phyloP scores from a whole-genome alignment of 2,113 vertebrate genomes.

The Colistium nudipinnis region DNA sequence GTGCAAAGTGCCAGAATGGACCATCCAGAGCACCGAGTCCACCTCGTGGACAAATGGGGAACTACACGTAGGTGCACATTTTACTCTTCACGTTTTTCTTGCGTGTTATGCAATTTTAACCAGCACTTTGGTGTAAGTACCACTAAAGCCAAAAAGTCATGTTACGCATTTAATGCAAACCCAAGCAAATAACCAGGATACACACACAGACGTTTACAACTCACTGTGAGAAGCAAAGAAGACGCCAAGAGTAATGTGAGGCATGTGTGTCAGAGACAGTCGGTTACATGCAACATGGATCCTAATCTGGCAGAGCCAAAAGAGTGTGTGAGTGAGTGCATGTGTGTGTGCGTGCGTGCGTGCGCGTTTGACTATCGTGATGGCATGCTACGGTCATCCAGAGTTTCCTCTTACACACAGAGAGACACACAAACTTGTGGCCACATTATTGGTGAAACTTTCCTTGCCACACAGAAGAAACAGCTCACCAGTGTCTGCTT shows the following conservation, averaged over 20 bases:
- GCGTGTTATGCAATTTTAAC: constrained; percentile 7
- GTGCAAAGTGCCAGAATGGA: constrained; percentile 9
- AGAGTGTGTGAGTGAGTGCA: constrained; percentile 21
- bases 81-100: neutral
- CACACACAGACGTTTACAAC: constrained; percentile 2
- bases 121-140: constrained; percentile 7
- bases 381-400: constrained; percentile 51
- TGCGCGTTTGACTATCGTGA: constrained; percentile 25
- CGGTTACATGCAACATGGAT: constrained; percentile 36
- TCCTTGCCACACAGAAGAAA: constrained; percentile 59
- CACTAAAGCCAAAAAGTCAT: constrained; percentile 26
- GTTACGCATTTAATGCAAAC: constrained; percentile 17
- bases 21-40: constrained; percentile 64
- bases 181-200: constrained; percentile 10
- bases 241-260: constrained; percentile 65
- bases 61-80: constrained; percentile 4
- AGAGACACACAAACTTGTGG: constrained; percentile 36
- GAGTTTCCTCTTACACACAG: constrained; percentile 38
- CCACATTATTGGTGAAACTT: constrained; percentile 49
- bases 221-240: constrained; percentile 10
- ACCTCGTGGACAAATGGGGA: constrained; percentile 66
- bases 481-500: constrained; percentile 63
- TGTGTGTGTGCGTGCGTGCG: constrained; percentile 31
- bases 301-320: constrained; percentile 40
- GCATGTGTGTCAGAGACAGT: constrained; percentile 67